Evolutionary conservation across 2,113 vertebrate species (phyloP), one percentile per base, ranked within the genome.

Genomic region (Oreochromis niloticus): DNA sequence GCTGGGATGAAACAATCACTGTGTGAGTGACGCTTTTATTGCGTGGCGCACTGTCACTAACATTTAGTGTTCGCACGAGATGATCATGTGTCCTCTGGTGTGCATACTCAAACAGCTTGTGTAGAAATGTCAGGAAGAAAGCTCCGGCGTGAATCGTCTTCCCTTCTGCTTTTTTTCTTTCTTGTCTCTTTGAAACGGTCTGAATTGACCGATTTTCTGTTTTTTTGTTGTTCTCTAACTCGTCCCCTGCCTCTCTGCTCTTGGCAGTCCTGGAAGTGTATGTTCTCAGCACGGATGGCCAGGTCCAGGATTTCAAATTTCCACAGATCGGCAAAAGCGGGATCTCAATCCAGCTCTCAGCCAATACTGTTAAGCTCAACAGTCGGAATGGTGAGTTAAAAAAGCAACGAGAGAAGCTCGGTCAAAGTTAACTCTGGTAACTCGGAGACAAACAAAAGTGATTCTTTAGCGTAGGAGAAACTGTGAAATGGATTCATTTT

Each of bases 241-340:
- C 41, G 7, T 79, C 50, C 22, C 19, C 43, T 80, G 11, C 30
- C 34, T 83, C 71, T 55, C 17, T 80, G 17, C 30, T 48, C 41
- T 78, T 55, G 59, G 85, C 94, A 99, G 99, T 99, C 94, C 95
- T 99, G 90, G 98, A 99, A 93, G 98, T 99, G 89, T 98, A 98
- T 34, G 98, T 99, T 8, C 97, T 99, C 90, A 98, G 97, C 94
- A 99, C 99, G 6, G 99, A 99, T 89, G 99, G 98, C 85, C 99
- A 99, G 92, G 98, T 99, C 92, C 98, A 99, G 91, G 99, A 99
- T 94, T 98, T 99, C 91, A 97, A 97, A 95, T 99, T 99, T 95
- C 99, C 98, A 94, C 97, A 99, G 92, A 97, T 97, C 89, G 97
- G 97, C 94, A 97, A 97, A 93, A 97, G 96, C 78, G 97, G 98